Percentiles rank a stretch among this genome's conserved stretches.
phyloP scores from a whole-genome alignment of 2,113 vertebrate species.

The Thunnus maccoyii region DNA sequence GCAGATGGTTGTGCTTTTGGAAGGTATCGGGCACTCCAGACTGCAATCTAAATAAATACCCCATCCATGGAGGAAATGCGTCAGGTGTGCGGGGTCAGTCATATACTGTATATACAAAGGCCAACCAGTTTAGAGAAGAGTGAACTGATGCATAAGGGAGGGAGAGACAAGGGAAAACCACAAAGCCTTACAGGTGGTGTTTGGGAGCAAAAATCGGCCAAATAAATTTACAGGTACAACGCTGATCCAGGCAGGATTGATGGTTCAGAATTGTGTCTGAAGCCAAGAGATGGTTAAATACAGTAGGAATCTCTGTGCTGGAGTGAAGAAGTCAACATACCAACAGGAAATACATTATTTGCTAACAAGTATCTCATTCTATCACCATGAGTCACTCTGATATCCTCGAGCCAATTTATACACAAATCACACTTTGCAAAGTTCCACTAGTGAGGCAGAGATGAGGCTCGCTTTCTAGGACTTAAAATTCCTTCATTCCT shows the following conservation, averaged over 20 bases:
- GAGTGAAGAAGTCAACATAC: not conserved
- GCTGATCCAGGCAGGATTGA: not conserved
- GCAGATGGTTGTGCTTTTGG: conserved; percentile 82
- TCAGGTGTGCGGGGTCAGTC: conserved; percentile 78
- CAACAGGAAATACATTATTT: conserved; percentile 69
- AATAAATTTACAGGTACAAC: conserved; percentile 15
- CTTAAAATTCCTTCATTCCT: conserved; percentile 47
- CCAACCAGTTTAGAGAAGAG: conserved; percentile 28
- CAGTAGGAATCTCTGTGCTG: not conserved
- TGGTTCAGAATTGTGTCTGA: not conserved
- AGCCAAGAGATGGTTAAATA: conserved; percentile 26
- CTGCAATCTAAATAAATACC: conserved; percentile 82
- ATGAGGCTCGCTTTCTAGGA: conserved; percentile 45
- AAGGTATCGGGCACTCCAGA: conserved; percentile 74
- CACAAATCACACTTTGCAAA: conserved; percentile 60
- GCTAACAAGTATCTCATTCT: conserved; percentile 70
- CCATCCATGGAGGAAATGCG: conserved; percentile 67
- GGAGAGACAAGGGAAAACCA: not conserved
- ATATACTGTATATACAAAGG: conserved; percentile 51
- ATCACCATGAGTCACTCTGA: conserved; percentile 62
- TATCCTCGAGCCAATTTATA: conserved; percentile 51
- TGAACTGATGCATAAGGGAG: not conserved
- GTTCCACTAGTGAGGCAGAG: conserved; percentile 7
- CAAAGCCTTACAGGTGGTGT: conserved; percentile 43
- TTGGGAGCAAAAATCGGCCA: not conserved